These are phyloP conservation scores for Urophycis tenuis DNA, from an alignment of 2,797 vertebrate species.

Conservation along the genomic window DNA sequence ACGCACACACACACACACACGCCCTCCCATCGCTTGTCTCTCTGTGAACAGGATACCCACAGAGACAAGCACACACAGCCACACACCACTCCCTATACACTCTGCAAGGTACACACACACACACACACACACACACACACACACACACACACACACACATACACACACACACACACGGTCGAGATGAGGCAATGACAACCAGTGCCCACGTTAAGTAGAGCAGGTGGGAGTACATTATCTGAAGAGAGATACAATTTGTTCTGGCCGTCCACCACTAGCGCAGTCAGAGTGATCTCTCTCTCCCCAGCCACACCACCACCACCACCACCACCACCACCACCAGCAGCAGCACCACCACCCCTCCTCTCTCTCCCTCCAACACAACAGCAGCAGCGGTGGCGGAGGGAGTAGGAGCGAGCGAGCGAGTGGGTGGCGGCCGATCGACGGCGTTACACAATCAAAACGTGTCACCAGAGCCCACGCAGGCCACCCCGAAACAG, in stretches of 20 bases:
- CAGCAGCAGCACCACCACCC: too few relatives aligned
- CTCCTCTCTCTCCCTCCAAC: not conserved
- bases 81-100: not conserved
- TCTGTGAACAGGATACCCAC: not conserved
- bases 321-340: not conserved
- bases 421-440: conserved; percentile 59
- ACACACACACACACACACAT: not conserved
- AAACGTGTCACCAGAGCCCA: conserved; percentile 51
- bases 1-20: too few relatives aligned
- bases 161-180: conserved; percentile 31
- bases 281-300: conserved; percentile 28
- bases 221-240: conserved; percentile 1
- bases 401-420: not conserved
- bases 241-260: conserved; percentile 67
- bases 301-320: conserved; percentile 31
- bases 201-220: not conserved
- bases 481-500: conserved; percentile 61
- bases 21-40: too few relatives aligned
- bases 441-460: conserved; percentile 64
- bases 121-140: conserved; percentile 1
- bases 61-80: not conserved
- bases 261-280: conserved; percentile 56
- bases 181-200: conserved; percentile 37
- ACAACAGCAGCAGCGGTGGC: not conserved
- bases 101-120: not conserved